Evolutionary conservation across 2,888 invertebrate species (phyloP).

Genomic region (Drosophila multiciliata): DNA sequence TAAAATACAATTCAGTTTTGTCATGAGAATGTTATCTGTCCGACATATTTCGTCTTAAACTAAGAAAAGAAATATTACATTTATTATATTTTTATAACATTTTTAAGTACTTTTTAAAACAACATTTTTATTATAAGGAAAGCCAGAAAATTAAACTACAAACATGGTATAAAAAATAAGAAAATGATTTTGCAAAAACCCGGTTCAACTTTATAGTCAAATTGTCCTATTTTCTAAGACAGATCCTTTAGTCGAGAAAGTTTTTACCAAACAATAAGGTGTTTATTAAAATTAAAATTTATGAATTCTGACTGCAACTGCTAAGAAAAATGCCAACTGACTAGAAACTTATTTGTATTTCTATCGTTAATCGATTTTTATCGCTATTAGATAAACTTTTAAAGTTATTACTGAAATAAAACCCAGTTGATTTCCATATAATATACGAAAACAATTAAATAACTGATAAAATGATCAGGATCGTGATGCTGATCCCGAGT

Average conservation of each 20-base stretch:
- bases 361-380: background rate
- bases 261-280: background rate
- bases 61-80: background rate
- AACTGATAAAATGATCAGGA: background rate
- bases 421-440: background rate
- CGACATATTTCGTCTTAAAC: background rate
- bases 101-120: background rate
- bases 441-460: background rate
- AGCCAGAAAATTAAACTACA: background rate
- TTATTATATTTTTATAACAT: background rate
- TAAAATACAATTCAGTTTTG: background rate
- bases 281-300: background rate
- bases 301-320: no score
- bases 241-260: background rate
- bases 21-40: background rate
- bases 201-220: conserved; percentile 16
- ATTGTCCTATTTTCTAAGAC: conserved; percentile 12
- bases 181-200: no score
- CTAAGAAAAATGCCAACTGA: background rate
- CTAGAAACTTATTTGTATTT: background rate
- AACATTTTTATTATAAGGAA: background rate
- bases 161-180: background rate
- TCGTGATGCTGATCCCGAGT: background rate
- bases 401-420: background rate
- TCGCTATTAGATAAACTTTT: background rate